These are phyloP conservation scores for Arge pagana DNA, from an alignment of 2,888 invertebrate species.

Conservation along the genomic window DNA sequence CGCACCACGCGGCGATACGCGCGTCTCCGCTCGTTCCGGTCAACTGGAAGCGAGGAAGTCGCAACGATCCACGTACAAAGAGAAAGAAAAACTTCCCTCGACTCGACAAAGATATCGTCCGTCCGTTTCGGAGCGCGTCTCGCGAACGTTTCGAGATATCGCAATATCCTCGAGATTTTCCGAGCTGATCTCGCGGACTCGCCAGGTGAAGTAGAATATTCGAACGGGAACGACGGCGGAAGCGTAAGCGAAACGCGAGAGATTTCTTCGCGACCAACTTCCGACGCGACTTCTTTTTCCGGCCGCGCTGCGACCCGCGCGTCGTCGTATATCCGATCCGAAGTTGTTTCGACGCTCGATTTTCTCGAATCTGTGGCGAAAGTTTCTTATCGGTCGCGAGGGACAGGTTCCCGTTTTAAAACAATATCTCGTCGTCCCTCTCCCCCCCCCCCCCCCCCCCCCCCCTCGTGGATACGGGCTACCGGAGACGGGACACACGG, in stretches of 20 bases:
- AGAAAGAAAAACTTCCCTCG: too few relatives aligned
- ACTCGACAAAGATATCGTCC: too few relatives aligned
- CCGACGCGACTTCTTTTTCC: not conserved
- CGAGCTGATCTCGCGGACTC: too few relatives aligned
- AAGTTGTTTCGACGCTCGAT: conserved; percentile 6
- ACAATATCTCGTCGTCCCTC: conserved; percentile 47
- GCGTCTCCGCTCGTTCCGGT: too few relatives aligned
- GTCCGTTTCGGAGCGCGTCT: too few relatives aligned
- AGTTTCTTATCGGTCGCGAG: conserved; percentile 41
- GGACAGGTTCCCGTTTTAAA: conserved; percentile 55
- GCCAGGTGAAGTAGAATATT: too few relatives aligned
- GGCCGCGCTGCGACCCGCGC: not conserved
- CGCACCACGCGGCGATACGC: too few relatives aligned
- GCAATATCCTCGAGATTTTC: too few relatives aligned
- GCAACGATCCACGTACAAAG: too few relatives aligned
- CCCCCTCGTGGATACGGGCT: conserved; percentile 39
- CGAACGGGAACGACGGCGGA: not conserved
- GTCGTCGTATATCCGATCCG: conserved; percentile 5
- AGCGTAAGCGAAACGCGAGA: not conserved
- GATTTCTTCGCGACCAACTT: too few relatives aligned
- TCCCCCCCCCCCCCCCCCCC: conserved; percentile 19
- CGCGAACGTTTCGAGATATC: too few relatives aligned
- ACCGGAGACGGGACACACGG: not conserved
- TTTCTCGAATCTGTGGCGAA: conserved; percentile 11
- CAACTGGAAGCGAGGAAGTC: too few relatives aligned